Conservation (phyloP, 2,888 invertebrate species). For the Ophion ventricosus region DNA sequence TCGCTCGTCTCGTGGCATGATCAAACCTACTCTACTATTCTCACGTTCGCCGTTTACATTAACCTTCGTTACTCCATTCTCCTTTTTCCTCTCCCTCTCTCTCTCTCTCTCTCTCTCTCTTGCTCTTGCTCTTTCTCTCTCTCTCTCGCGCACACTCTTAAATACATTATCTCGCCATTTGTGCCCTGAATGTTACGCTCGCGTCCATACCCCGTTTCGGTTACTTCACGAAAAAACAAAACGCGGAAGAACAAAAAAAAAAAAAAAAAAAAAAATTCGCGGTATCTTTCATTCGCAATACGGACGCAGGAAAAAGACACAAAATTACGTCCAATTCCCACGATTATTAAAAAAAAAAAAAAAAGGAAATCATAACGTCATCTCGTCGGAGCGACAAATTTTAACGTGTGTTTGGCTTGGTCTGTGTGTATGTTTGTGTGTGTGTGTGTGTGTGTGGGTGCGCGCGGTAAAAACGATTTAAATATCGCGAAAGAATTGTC, state of each 20-base stretch:
- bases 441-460: conserved; percentile 12
- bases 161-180: conserved; percentile 67
- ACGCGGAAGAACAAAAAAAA: neutral
- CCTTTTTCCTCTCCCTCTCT: conserved; percentile 40
- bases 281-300: conserved; percentile 11
- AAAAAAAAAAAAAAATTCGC: conserved; percentile 24
- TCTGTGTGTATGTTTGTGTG: conserved; percentile 10
- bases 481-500: conserved; percentile 12
- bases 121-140: conserved; percentile 33
- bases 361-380: conserved; percentile 17
- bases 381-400: conserved; percentile 12
- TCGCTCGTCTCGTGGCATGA: conserved; percentile 58
- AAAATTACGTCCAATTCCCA: conserved; percentile 15
- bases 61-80: conserved; percentile 54
- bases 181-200: conserved; percentile 67
- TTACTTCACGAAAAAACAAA: conserved; percentile 16
- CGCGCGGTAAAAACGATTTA: conserved; percentile 29
- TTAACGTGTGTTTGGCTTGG: neutral
- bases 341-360: conserved; percentile 20
- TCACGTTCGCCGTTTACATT: conserved; percentile 59
- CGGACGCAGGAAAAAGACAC: conserved; percentile 19
- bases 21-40: conserved; percentile 69
- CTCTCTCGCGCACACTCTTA: conserved; percentile 41
- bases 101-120: conserved; percentile 38
- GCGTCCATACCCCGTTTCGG: conserved; percentile 39